phyloP scores from a whole-genome alignment of 2,888 invertebrate genomes.

The Dione vanillae region DNA sequence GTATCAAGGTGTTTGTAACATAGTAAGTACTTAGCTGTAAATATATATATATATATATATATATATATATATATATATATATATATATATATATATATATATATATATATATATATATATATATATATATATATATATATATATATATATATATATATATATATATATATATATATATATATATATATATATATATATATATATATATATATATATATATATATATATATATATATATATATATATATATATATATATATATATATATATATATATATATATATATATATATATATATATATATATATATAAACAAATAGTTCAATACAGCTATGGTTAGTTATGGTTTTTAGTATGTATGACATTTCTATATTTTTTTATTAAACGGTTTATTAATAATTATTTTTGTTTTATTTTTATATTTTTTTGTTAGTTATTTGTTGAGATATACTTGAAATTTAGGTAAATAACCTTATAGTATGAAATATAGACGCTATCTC shows the following conservation, averaged over 20 bases:
- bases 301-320: constrained; percentile 49
- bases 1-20: constrained; percentile 48
- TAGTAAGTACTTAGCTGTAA: constrained; percentile 49
- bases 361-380: constrained; percentile 63
- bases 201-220: constrained; percentile 43
- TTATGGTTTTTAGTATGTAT: constrained; percentile 51
- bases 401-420: constrained; percentile 32
- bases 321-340: constrained; percentile 51
- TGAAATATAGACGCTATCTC: too few species aligned
- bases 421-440: too few species aligned
- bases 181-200: constrained; percentile 43
- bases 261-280: constrained; percentile 43
- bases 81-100: constrained; percentile 43
- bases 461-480: too few species aligned
- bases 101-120: constrained; percentile 43
- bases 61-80: constrained; percentile 43
- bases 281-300: constrained; percentile 42
- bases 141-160: constrained; percentile 43
- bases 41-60: constrained; percentile 43
- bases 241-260: constrained; percentile 43
- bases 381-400: constrained; percentile 58
- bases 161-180: constrained; percentile 43
- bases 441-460: too few species aligned
- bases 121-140: constrained; percentile 43
- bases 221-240: constrained; percentile 43